A percentile compares a stretch with the other conserved stretches of the same genome.
Evolutionary conservation across 2,113 vertebrate species (phyloP).

Genomic region (Muscicapa adusta): DNA sequence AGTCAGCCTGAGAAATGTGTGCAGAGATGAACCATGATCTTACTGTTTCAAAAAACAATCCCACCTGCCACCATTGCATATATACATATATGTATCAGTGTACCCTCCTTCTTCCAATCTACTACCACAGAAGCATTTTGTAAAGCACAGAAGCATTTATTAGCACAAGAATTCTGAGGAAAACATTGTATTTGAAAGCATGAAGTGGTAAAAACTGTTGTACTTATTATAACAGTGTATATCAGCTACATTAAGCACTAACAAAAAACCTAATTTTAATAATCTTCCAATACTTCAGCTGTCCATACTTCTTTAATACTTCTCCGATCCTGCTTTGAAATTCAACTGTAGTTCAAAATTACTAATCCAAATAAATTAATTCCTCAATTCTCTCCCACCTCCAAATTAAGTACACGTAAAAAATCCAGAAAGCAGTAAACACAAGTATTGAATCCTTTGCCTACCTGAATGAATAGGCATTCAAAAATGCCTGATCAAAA

Average conservation of each 20-base stretch:
- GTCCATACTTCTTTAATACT: not conserved
- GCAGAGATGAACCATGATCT: not conserved
- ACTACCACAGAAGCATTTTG: not conserved
- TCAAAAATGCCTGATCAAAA: not conserved
- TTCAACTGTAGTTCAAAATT: not conserved
- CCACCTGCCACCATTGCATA: not conserved
- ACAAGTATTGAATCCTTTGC: not conserved
- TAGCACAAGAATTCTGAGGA: not conserved
- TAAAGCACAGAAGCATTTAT: not conserved
- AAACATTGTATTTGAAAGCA: not conserved
- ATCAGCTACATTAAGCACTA: not conserved
- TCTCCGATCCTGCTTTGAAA: not conserved
- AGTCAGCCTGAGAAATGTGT: not conserved
- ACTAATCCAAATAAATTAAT: not conserved
- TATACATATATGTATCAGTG: not conserved
- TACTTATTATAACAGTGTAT: not conserved
- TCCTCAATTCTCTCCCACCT: not conserved
- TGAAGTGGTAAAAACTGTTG: not conserved
- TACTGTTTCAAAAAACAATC: not conserved
- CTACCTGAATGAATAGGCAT: not conserved
- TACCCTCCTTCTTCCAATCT: not conserved
- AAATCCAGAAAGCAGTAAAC: not conserved
- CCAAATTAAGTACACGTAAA: not conserved
- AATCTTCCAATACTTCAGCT: not conserved
- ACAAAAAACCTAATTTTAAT: not conserved